Percentiles rank a stretch among this genome's conserved stretches.
Conservation (phyloP, 1,140 invertebrate species). For the Conus betulinus region DNA sequence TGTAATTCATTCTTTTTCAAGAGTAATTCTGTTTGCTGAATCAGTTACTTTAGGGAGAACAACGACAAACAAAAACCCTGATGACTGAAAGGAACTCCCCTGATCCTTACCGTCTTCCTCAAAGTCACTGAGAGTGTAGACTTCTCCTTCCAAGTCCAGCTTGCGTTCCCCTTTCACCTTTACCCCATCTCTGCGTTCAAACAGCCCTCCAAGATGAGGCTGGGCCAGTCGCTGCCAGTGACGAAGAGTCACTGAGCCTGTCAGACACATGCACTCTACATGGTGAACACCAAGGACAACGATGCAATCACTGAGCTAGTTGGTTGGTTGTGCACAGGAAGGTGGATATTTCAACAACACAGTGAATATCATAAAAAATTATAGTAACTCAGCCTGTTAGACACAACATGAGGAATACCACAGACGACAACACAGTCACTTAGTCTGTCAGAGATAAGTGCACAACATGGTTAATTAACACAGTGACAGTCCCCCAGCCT, state of each 20-base stretch:
- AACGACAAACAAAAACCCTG: too few species aligned
- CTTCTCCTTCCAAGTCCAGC: constrained; percentile 83
- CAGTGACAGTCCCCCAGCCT: too few species aligned
- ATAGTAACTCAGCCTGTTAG: too few species aligned
- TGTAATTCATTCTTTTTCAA: too few species aligned
- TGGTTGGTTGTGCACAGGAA: background rate
- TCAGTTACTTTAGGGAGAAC: too few species aligned
- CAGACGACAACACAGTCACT: too few species aligned
- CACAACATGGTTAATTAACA: too few species aligned
- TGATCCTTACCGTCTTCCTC: constrained; percentile 85
- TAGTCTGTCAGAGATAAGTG: too few species aligned
- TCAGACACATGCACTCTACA: background rate
- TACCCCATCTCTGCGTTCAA: constrained; percentile 94
- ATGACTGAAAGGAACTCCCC: background rate
- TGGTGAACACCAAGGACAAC: background rate
- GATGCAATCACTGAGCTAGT: background rate
- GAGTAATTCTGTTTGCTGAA: too few species aligned
- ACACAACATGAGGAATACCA: too few species aligned
- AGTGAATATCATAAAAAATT: background rate
- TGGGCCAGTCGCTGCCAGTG: constrained; percentile 95
- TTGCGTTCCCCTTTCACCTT: constrained; percentile 88
- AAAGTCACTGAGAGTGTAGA: constrained; percentile 89
- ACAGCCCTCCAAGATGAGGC: constrained; percentile 90
- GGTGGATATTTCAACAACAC: background rate
- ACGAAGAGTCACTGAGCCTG: constrained; percentile 67